phyloP scores from a whole-genome alignment of 2,888 invertebrate genomes.

The Amphipoea lucens region DNA sequence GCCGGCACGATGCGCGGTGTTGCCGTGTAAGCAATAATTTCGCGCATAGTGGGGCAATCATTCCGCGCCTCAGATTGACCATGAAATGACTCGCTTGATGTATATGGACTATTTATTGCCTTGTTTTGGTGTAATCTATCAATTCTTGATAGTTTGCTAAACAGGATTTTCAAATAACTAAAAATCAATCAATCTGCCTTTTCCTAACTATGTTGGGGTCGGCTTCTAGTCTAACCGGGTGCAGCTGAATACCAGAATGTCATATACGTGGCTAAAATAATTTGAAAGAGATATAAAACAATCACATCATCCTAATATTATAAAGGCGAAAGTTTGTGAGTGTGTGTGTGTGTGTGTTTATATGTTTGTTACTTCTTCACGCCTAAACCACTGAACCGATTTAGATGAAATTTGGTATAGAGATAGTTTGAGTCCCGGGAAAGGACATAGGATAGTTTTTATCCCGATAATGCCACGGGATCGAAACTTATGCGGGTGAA shows the following conservation, averaged over 20 bases:
- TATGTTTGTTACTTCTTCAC: too few species aligned
- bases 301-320: too few species aligned
- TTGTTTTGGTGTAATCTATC: conserved; percentile 12
- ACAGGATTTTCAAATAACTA: not conserved
- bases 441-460: too few species aligned
- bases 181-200: not conserved
- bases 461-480: too few species aligned
- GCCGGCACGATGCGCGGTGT: not conserved
- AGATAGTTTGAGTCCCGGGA: too few species aligned
- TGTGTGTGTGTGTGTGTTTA: too few species aligned
- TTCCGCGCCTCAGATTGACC: conserved; percentile 41
- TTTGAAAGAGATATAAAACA: not conserved
- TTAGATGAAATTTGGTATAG: too few species aligned
- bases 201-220: not conserved
- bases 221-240: not conserved
- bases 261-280: not conserved
- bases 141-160: not conserved
- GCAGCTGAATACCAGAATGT: not conserved
- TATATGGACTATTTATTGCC: conserved; percentile 15
- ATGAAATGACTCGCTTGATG: conserved; percentile 40
- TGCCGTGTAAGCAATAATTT: conserved; percentile 13
- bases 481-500: too few species aligned
- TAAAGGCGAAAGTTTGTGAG: too few species aligned
- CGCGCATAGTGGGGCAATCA: conserved; percentile 28
- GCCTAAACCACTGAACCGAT: too few species aligned